Evolutionary conservation across 2,113 vertebrate genomes (phyloP), one percentile per base, ranked within the genome.

Genomic region (Atlantisia rogersi): DNA sequence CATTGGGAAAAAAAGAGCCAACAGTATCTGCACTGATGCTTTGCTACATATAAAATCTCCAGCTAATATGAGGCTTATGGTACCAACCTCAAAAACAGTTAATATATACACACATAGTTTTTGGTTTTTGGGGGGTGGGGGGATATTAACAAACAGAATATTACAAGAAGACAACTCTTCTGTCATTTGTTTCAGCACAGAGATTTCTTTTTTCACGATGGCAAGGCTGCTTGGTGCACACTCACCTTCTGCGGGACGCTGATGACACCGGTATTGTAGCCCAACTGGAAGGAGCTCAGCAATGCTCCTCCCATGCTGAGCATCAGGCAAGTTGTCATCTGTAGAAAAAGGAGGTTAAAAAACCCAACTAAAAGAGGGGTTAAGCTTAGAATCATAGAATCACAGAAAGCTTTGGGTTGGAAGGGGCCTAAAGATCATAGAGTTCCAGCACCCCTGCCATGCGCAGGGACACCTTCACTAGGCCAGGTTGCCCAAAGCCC

Each of bases 241-340:
- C 95, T 96, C 96, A 98, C 98, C 95, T 97, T 97, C n/a, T 98
- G 98, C 0, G 98, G 98, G 31, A 97, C 99, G 0, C 99, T 99
- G 98, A 99, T 99, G 94, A 99, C 99, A 0, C 99, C 99, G 0
- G 99, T 99, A 97, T 99, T 99, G 98, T 99, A 99, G 76, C 99
- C 99, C 0, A 99, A 99, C 95, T 99, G 99, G 56, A 99, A 97
- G 8, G 99, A 99, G 59, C 99, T 99, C 7, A 99, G 98, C 82
- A 99, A 99, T 5, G 99, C 99, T 21, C 98, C 94, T 91, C 99
- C 98, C 52, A 99, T 99, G 0, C 98, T 98, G 92, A 99, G 42
- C 99, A 99, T 92, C 96, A 99, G 95, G 16, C 98, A 98, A 39
- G 98, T 97, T 0, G 99, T 99, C 97, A 99, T 96, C 98, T 99